phyloP scores from a whole-genome alignment of 2,797 vertebrate species.

The Lagodon rhomboides region DNA sequence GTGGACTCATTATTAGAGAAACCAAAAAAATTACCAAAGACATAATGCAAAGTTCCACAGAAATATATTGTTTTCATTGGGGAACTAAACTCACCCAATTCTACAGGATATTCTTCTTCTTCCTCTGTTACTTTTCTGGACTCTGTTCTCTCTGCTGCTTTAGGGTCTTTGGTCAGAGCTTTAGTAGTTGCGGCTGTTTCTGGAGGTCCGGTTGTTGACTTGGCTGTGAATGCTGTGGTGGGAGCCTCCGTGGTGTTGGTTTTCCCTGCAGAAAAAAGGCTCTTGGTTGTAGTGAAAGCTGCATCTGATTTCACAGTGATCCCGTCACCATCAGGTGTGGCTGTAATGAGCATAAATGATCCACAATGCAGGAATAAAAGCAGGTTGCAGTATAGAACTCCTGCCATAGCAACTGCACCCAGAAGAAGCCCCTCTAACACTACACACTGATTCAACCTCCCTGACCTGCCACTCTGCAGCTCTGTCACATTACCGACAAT shows the following conservation, averaged over 20 bases:
- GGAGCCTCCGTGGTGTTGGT: conserved; percentile 30
- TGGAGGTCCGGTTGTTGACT: conserved; percentile 39
- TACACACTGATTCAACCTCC: conserved; percentile 48
- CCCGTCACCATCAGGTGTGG: not conserved
- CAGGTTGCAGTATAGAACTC: conserved; percentile 33
- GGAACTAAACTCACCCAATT: conserved; percentile 69
- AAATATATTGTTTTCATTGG: not conserved
- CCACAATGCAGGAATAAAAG: conserved; percentile 35
- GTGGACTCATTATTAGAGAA: not conserved
- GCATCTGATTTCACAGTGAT: not conserved
- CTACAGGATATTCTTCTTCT: conserved; percentile 54
- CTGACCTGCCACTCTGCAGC: conserved; percentile 31
- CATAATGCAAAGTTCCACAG: not conserved
- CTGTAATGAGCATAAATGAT: not conserved
- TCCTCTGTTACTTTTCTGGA: conserved; percentile 23
- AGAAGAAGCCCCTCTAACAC: conserved; percentile 30
- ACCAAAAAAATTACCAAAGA: not conserved
- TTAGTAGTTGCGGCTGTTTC: conserved; percentile 34
- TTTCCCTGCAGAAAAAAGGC: conserved; percentile 30
- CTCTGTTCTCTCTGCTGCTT: conserved; percentile 29
- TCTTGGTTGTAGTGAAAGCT: conserved; percentile 10
- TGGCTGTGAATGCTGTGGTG: conserved; percentile 21
- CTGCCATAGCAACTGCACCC: conserved; percentile 54
- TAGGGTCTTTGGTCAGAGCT: conserved; percentile 41
- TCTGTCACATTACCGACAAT: not conserved